A percentile compares a stretch with the other conserved stretches of the same genome.
Evolutionary conservation across 2,113 vertebrate species (phyloP).

Genomic region (Lasiurus cinereus): DNA sequence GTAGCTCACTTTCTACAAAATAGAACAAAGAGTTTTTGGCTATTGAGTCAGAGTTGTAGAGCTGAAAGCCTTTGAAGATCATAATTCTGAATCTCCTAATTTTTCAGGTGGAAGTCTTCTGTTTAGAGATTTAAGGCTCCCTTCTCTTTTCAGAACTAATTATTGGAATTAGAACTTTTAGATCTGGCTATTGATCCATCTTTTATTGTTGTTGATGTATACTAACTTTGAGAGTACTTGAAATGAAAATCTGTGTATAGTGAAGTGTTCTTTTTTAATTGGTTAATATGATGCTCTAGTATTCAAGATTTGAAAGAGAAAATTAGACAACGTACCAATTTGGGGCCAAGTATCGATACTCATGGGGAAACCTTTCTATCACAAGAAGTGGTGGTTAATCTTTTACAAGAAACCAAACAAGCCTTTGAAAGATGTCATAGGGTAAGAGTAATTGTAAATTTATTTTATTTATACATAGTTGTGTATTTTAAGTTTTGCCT

Average conservation of each 20-base stretch:
- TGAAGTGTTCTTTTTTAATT: slow-evolving; percentile 61
- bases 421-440: slow-evolving; percentile 99
- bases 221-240: slow-evolving; percentile 59
- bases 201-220: neutral
- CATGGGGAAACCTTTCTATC: slow-evolving; percentile 98
- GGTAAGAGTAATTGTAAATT: slow-evolving; percentile 87
- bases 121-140: slow-evolving; percentile 16
- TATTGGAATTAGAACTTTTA: slow-evolving; percentile 51
- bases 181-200: neutral
- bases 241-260: slow-evolving; percentile 40
- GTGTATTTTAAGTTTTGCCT: slow-evolving; percentile 62
- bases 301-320: slow-evolving; percentile 99
- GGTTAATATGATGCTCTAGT: slow-evolving; percentile 84
- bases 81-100: neutral
- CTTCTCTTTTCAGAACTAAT: slow-evolving; percentile 38
- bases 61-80: neutral
- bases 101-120: slow-evolving; percentile 41
- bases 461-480: slow-evolving; percentile 44
- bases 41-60: slow-evolving; percentile 46
- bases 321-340: slow-evolving; percentile 96
- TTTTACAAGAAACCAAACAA: slow-evolving; percentile 98
- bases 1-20: slow-evolving; percentile 44
- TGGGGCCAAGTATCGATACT: slow-evolving; percentile 98
- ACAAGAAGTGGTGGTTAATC: slow-evolving; percentile 98
- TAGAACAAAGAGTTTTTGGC: neutral